Conservation (phyloP, 2,113 vertebrate genomes). For the Smithornis capensis region DNA sequence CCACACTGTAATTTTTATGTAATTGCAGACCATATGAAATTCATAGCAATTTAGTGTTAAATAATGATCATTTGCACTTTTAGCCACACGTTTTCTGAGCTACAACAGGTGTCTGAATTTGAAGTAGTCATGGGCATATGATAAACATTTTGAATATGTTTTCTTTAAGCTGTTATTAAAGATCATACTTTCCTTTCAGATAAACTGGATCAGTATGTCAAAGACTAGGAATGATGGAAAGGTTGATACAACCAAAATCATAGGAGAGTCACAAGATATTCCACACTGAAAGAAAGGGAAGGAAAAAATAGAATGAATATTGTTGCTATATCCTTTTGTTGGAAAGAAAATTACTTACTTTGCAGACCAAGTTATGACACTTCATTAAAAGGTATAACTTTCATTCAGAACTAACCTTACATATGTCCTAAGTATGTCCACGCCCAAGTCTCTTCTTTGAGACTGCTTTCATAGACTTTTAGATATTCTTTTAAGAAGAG, state of each 20-base stretch:
- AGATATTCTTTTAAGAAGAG: neutral
- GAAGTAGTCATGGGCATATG: neutral
- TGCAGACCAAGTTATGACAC: neutral
- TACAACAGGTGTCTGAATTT: neutral
- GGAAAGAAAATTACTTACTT: neutral
- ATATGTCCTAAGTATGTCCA: neutral
- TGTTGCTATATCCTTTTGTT: neutral
- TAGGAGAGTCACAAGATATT: neutral
- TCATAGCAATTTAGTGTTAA: slow-evolving; percentile 13
- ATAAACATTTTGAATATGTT: neutral
- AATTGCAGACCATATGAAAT: slow-evolving; percentile 19
- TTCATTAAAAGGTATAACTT: neutral
- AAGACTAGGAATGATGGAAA: neutral
- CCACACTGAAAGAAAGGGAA: neutral
- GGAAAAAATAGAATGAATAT: neutral
- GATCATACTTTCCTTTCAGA: neutral
- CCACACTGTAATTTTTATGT: slow-evolving; percentile 31
- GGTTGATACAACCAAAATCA: neutral
- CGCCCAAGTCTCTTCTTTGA: neutral
- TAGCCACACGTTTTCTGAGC: slow-evolving; percentile 13
- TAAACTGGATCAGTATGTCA: neutral
- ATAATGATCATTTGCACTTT: slow-evolving; percentile 1
- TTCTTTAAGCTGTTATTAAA: neutral
- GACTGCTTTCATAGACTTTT: neutral
- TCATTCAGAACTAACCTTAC: neutral